Conservation (phyloP, 2,888 invertebrate species). For the Odontothrips loti region DNA sequence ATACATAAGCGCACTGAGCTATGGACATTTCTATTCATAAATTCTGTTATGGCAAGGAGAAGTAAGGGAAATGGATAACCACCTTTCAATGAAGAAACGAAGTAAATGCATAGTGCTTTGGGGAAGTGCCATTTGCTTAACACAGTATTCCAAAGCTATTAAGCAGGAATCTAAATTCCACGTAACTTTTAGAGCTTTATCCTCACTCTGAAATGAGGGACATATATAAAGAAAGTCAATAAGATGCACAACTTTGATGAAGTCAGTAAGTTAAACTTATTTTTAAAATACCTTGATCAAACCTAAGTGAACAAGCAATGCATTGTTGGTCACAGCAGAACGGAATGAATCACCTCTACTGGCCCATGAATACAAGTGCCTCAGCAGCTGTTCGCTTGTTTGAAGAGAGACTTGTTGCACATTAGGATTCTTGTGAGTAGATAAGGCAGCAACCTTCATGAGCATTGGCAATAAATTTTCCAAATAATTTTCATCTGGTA, state of each 20-base stretch:
- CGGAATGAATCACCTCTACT: constrained; percentile 3
- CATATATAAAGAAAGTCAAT: constrained; percentile 25
- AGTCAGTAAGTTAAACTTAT: constrained; percentile 36
- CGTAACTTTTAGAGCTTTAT: constrained; percentile 58
- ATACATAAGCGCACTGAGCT: background rate
- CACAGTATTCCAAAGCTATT: constrained; percentile 53
- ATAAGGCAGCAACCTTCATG: constrained; percentile 53
- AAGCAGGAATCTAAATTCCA: constrained; percentile 63
- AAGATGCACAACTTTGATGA: background rate
- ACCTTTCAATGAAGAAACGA: constrained; percentile 28
- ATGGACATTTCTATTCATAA: background rate
- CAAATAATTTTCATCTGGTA: constrained; percentile 41
- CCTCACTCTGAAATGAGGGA: constrained; percentile 56
- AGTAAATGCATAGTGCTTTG: constrained; percentile 32
- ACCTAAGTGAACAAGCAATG: constrained; percentile 60
- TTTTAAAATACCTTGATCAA: constrained; percentile 61
- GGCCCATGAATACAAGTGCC: background rate
- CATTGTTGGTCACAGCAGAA: constrained; percentile 58
- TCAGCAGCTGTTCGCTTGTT: background rate
- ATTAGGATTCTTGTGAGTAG: background rate
- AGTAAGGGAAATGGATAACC: background rate
- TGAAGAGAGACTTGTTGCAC: constrained; percentile 13
- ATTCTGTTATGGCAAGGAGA: background rate
- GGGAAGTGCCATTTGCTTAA: constrained; percentile 53
- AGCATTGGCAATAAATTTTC: constrained; percentile 48